These are phyloP conservation scores for Nomada goodeniana DNA, from an alignment of 2,888 invertebrate species.

Conservation along the genomic window DNA sequence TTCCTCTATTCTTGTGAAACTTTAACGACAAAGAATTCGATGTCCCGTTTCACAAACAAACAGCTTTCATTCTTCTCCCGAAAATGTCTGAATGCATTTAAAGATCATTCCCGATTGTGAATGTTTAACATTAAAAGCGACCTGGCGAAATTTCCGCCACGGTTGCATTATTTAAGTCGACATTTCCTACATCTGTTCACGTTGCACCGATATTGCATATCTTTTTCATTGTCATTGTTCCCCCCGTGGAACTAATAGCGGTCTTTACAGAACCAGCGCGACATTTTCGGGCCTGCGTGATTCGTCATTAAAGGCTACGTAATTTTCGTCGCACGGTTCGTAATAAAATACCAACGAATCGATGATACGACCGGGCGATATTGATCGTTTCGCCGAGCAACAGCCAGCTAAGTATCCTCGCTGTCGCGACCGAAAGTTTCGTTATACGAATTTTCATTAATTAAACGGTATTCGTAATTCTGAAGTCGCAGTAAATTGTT, in stretches of 20 bases:
- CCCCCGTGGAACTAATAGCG: constrained; percentile 15
- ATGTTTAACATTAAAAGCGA: neutral
- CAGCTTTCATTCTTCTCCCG: neutral
- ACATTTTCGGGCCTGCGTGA: constrained; percentile 10
- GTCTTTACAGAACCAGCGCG: neutral
- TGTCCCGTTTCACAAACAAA: neutral
- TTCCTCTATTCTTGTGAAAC: too few species aligned
- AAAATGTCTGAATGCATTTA: neutral
- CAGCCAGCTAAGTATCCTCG: constrained; percentile 39
- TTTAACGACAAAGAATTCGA: too few species aligned
- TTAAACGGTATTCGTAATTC: too few species aligned
- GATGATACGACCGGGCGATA: constrained; percentile 25
- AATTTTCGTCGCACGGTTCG: constrained; percentile 29
- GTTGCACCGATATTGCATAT: constrained; percentile 17
- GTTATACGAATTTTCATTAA: too few species aligned
- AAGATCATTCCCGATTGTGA: neutral
- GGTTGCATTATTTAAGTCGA: constrained; percentile 8
- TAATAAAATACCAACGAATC: constrained; percentile 39
- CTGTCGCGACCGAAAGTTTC: too few species aligned
- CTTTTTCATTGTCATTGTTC: constrained; percentile 37
- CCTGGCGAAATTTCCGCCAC: neutral
- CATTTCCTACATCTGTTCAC: constrained; percentile 35
- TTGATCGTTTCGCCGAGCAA: constrained; percentile 22
- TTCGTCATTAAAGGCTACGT: constrained; percentile 31
- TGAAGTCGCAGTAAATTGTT: too few species aligned